Conservation (phyloP, 1,140 invertebrate species). For the Saccostrea cuccullata region DNA sequence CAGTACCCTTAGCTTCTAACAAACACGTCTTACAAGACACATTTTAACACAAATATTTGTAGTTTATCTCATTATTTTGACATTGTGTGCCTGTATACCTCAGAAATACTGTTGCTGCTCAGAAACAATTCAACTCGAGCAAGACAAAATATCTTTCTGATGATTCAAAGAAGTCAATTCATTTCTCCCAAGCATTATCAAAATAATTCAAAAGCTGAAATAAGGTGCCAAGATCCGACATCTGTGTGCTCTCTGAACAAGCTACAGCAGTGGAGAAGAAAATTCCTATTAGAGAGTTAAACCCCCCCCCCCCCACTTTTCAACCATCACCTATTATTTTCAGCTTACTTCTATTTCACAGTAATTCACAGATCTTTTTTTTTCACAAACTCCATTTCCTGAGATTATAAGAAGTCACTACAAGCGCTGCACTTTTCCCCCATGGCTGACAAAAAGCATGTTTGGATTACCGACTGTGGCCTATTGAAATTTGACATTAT, state of each 20-base stretch:
- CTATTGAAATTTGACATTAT: constrained; percentile 34
- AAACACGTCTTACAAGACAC: constrained; percentile 1
- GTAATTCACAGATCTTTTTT: not conserved
- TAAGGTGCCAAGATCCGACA: constrained; percentile 15
- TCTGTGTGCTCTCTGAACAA: constrained; percentile 4
- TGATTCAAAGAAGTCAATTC: constrained; percentile 36
- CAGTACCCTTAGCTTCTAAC: not conserved
- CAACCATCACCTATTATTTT: constrained; percentile 18
- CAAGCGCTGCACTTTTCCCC: not conserved
- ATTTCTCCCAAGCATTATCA: constrained; percentile 31
- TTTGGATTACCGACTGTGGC: not conserved
- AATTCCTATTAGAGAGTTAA: not conserved
- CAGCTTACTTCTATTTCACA: not conserved
- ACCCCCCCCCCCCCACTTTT: no score
- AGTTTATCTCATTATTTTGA: constrained; percentile 28
- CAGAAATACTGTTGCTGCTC: constrained; percentile 27
- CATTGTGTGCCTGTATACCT: constrained; percentile 27
- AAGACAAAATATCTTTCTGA: constrained; percentile 36
- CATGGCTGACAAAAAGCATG: constrained; percentile 1
- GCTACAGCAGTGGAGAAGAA: not conserved
- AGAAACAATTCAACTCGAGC: constrained; percentile 28
- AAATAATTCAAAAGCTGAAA: constrained; percentile 28
- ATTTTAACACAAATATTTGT: constrained; percentile 29
- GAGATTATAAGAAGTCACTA: not conserved
- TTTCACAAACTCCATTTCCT: not conserved